phyloP scores from a whole-genome alignment of 1,140 invertebrate genomes.

The Drosophila novamexicana region DNA sequence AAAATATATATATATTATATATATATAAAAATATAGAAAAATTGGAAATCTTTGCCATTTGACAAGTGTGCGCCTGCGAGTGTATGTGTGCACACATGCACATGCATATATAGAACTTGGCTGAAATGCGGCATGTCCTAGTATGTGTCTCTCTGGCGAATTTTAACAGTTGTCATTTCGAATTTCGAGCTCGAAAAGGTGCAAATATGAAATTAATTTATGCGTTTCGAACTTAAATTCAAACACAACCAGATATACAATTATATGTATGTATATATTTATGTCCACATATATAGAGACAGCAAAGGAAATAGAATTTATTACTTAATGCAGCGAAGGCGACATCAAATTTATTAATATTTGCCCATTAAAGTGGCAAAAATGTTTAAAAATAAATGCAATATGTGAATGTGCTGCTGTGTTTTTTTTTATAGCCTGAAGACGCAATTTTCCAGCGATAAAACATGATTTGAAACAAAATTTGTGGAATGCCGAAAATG shows the following conservation, averaged over 20 bases:
- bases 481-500: constrained; percentile 67
- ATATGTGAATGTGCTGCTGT: constrained; percentile 32
- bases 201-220: constrained; percentile 58
- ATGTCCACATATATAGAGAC: neutral
- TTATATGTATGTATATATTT: constrained; percentile 18
- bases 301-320: constrained; percentile 67
- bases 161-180: constrained; percentile 76
- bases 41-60: constrained; percentile 77
- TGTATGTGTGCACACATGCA: constrained; percentile 12
- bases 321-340: constrained; percentile 70
- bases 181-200: constrained; percentile 74
- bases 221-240: constrained; percentile 47
- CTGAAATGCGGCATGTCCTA: constrained; percentile 23
- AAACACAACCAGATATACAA: constrained; percentile 11
- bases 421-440: constrained; percentile 52
- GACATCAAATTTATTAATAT: constrained; percentile 80
- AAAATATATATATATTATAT: constrained; percentile 44
- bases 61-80: constrained; percentile 32
- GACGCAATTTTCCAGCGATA: constrained; percentile 51
- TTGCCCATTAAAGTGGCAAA: constrained; percentile 63
- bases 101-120: constrained; percentile 27
- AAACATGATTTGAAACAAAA: constrained; percentile 48
- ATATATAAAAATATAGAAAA: constrained; percentile 64
- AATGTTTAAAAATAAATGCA: constrained; percentile 71
- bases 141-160: constrained; percentile 39